Base-by-base conservation (phyloP, 2,888 invertebrate species). In the Prenolepis imparis region DNA sequence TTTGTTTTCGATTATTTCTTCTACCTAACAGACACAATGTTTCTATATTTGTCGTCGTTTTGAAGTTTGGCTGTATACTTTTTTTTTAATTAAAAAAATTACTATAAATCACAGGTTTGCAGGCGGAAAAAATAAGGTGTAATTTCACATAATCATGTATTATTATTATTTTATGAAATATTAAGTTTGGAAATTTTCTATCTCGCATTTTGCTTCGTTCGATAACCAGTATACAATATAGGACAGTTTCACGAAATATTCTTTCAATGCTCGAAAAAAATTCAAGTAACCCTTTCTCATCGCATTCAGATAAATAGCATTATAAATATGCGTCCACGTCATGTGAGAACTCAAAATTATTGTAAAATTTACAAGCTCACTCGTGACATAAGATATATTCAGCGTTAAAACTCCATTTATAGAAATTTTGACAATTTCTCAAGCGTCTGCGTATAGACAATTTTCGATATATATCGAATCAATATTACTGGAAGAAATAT, bases 151-250 rank as follows among this genome's bases (percentile, higher is more conserved):
- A 64, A 59, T 55, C 21, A 18, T 57, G 21, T 36, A 28, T 41
- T 36, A 36, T 66, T 28, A 28, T 28, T 28, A 28, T 28, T 77
- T 52, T 52, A 52, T n/a, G 12, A 48, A 59, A 72, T 11, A 36
- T 59, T 1, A 82, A 87, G 68, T 84, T 77, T 87, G 77, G 28
- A 87, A 72, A 70, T 61, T 87, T 59, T 77, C 82, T 52, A 28
- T 63, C 32, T 52, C 28, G 55, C 61, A 48, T 70, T 80, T 83
- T n/a, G 15, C 28, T 52, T 64, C 52, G 12, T 77, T 57, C 32
- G 28, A 70, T 41, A 66, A 75, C 8, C 21, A 15, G 6, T 48
- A 75, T 24, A 18, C 36, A 36, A 75, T 48, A 21, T 24, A 8
- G 44, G 12, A 39, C n/a, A 68, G 68, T n/a, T 28, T 67, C 12